Conservation (phyloP, 2,888 invertebrate genomes). For the Mechanitis messenoides region DNA sequence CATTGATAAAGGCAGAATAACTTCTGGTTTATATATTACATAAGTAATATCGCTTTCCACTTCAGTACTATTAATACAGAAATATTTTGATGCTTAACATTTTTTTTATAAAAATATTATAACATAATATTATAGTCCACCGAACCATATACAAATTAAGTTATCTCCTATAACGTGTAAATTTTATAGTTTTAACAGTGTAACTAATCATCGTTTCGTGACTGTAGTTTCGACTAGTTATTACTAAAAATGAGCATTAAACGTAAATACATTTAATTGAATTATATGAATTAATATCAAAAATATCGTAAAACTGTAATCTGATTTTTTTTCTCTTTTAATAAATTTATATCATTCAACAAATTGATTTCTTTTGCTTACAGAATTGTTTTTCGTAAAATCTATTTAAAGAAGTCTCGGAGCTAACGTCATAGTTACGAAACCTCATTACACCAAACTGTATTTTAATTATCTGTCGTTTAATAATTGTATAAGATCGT, state of each 20-base stretch:
- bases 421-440: too few relatives aligned
- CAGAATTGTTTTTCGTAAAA: too few relatives aligned
- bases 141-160: slow-evolving; percentile 17
- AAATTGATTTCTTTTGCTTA: too few relatives aligned
- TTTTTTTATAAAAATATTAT: too few relatives aligned
- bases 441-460: too few relatives aligned
- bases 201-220: slow-evolving; percentile 30
- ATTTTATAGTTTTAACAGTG: slow-evolving; percentile 20
- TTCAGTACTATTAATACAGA: too few relatives aligned
- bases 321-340: too few relatives aligned
- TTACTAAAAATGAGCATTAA: neutral
- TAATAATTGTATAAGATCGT: too few relatives aligned
- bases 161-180: slow-evolving; percentile 20
- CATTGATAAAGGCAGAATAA: slow-evolving; percentile 28
- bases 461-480: too few relatives aligned
- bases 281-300: slow-evolving; percentile 2
- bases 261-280: neutral
- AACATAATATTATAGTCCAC: slow-evolving; percentile 1
- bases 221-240: slow-evolving; percentile 14
- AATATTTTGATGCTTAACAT: too few relatives aligned
- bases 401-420: too few relatives aligned
- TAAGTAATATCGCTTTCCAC: neutral
- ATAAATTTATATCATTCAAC: too few relatives aligned
- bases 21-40: slow-evolving; percentile 12
- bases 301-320: neutral